A percentile compares a stretch with the other conserved stretches of the same genome.
Conservation (phyloP, 2,113 vertebrate species). For the Etheostoma spectabile region DNA sequence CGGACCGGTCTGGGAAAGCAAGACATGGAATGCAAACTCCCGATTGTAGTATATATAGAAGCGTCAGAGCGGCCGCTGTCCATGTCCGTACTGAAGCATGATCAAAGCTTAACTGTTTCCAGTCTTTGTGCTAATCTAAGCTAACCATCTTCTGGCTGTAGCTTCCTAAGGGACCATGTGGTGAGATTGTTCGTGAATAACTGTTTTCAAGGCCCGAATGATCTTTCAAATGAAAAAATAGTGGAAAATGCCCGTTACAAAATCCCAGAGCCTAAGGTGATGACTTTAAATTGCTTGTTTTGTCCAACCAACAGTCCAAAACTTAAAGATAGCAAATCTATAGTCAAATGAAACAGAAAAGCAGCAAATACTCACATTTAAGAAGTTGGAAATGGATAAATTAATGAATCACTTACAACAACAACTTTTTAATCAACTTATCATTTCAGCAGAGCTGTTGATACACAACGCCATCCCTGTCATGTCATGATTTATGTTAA, state of each 20-base stretch:
- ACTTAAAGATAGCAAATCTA: background rate
- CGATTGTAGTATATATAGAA: no score
- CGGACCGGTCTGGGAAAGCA: no score
- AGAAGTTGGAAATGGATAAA: background rate
- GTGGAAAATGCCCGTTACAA: background rate
- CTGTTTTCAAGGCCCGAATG: background rate
- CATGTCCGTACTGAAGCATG: background rate
- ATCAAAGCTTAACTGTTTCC: background rate
- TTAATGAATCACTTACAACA: background rate
- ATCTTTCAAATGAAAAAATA: background rate
- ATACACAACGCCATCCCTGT: background rate
- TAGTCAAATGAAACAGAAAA: background rate
- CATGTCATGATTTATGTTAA: constrained; percentile 25
- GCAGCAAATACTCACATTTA: background rate
- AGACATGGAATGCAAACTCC: no score
- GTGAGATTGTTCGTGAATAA: constrained; percentile 1
- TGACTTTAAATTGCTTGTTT: background rate
- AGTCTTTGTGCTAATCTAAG: background rate
- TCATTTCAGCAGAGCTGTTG: background rate
- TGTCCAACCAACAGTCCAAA: background rate
- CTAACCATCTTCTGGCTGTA: background rate
- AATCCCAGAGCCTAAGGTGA: no score
- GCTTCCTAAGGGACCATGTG: background rate
- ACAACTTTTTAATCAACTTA: background rate
- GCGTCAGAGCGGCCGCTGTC: background rate